phyloP scores from a whole-genome alignment of 1,140 invertebrate genomes.

The Lasioglossum albipes region DNA sequence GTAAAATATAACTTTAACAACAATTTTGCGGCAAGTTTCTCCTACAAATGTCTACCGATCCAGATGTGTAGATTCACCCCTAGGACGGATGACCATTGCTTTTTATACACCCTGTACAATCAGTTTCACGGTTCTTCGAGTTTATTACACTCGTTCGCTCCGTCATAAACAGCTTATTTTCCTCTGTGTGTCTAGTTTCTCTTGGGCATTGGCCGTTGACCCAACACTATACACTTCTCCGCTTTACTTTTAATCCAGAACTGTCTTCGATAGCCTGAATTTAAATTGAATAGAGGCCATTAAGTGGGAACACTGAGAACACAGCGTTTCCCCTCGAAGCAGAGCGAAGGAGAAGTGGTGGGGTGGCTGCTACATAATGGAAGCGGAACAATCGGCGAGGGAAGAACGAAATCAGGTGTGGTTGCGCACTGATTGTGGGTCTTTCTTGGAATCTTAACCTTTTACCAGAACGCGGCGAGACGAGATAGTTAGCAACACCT shows the following conservation, averaged over 20 bases:
- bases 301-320: neutral
- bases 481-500: neutral
- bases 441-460: neutral
- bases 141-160: no score
- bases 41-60: no score
- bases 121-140: no score
- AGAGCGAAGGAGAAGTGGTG: neutral
- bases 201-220: neutral
- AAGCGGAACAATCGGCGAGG: neutral
- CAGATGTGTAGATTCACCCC: no score
- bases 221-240: neutral
- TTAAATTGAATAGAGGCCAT: slow-evolving; percentile 2
- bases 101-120: no score
- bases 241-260: neutral
- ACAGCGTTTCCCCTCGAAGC: neutral
- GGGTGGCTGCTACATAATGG: neutral
- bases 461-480: neutral
- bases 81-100: no score
- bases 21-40: no score
- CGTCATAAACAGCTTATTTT: neutral
- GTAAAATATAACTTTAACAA: no score
- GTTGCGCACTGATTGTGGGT: slow-evolving; percentile 7
- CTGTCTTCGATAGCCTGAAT: neutral
- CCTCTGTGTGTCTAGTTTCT: no score
- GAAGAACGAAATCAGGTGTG: neutral